phyloP scores from a whole-genome alignment of 2,888 invertebrate species.

The Seladonia tumulorum region DNA sequence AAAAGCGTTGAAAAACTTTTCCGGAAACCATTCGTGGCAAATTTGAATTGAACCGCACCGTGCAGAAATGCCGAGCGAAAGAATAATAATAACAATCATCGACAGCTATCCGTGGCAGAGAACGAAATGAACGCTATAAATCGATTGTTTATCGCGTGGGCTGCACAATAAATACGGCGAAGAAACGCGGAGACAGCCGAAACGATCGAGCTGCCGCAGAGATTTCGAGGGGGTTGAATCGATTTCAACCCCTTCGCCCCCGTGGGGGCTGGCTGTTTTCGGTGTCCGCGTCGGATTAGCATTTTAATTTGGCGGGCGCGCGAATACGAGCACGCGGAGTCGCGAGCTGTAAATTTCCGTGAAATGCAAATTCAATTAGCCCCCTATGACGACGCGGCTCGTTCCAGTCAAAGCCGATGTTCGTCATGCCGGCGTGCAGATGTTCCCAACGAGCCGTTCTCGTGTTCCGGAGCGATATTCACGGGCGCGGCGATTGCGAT shows the following conservation, averaged over 20 bases:
- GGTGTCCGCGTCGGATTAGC: slow-evolving; percentile 36
- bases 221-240: background rate
- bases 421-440: slow-evolving; percentile 55
- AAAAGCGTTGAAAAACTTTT: background rate
- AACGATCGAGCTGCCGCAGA: background rate
- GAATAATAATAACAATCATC: background rate
- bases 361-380: slow-evolving; percentile 66
- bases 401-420: slow-evolving; percentile 31
- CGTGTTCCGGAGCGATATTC: slow-evolving; percentile 53
- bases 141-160: background rate
- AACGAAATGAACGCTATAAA: background rate
- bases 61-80: background rate
- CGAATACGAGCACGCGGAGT: slow-evolving; percentile 4
- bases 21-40: background rate
- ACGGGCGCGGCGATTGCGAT: slow-evolving; percentile 40
- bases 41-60: background rate
- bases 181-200: background rate
- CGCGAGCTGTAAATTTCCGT: slow-evolving; percentile 51
- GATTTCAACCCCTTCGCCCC: background rate
- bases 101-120: background rate
- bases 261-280: slow-evolving; percentile 22
- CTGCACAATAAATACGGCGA: background rate
- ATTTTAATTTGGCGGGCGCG: slow-evolving; percentile 54
- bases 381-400: slow-evolving; percentile 43
- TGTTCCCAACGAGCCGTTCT: slow-evolving; percentile 62